These are phyloP conservation scores for Siphonodentalium dalli DNA, from an alignment of 2,888 invertebrate genomes.

Conservation along the genomic window DNA sequence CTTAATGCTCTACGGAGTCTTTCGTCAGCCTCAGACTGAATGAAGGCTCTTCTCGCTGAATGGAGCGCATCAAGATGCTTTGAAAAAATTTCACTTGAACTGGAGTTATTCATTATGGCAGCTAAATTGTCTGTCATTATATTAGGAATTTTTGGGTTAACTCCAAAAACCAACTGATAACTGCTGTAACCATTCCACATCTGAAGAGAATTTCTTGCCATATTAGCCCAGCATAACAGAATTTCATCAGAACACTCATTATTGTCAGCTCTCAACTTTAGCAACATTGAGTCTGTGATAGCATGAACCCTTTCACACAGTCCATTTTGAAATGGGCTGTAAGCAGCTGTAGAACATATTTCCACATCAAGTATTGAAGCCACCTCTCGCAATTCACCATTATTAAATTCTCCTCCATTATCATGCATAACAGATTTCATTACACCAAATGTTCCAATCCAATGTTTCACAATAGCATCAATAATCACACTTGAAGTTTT, in stretches of 20 bases:
- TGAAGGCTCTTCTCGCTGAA: conserved; percentile 24
- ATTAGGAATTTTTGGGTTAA: conserved; percentile 21
- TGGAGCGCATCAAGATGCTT: conserved; percentile 28
- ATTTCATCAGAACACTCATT: neutral
- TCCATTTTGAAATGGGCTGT: too few relatives aligned
- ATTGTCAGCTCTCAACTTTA: conserved; percentile 20
- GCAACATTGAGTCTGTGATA: conserved; percentile 25
- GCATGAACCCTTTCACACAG: conserved; percentile 23
- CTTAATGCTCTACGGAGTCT: conserved; percentile 31
- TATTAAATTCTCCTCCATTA: conserved; percentile 30
- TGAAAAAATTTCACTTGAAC: too few relatives aligned
- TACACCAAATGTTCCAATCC: conserved; percentile 29
- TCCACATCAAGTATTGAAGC: too few relatives aligned
- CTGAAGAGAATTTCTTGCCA: conserved; percentile 24
- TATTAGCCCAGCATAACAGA: too few relatives aligned
- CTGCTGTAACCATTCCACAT: too few relatives aligned
- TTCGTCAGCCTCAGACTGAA: conserved; percentile 31
- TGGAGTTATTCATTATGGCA: too few relatives aligned
- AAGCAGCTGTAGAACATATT: too few relatives aligned
- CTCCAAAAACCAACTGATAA: conserved; percentile 22
- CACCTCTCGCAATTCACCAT: conserved; percentile 23
- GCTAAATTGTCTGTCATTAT: conserved; percentile 18
- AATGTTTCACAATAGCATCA: conserved; percentile 25
- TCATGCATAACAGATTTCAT: conserved; percentile 28
- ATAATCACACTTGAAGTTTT: conserved; percentile 21